These are phyloP conservation scores for Syrmaticus mikado DNA, from an alignment of 2,113 vertebrate genomes.

Conservation along the genomic window DNA sequence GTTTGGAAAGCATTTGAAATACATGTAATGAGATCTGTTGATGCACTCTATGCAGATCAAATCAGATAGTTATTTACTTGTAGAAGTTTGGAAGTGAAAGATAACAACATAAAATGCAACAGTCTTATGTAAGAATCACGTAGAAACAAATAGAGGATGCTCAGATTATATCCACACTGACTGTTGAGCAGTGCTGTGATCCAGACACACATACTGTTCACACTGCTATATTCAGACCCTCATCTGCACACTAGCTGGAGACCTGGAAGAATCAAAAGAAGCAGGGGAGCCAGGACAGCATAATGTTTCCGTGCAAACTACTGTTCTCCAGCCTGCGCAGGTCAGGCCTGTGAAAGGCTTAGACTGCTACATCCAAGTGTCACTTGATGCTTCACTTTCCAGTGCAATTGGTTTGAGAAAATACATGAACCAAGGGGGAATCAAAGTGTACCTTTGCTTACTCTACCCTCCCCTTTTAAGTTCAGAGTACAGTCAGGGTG, in stretches of 20 bases:
- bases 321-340: background rate
- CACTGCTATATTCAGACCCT: background rate
- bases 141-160: background rate
- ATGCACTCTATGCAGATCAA: background rate
- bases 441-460: background rate
- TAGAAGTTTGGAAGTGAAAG: background rate
- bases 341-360: background rate
- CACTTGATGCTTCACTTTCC: background rate
- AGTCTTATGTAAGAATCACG: background rate
- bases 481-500: background rate
- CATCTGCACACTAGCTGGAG: background rate
- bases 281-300: background rate
- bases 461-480: background rate
- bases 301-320: background rate
- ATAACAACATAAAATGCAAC: background rate
- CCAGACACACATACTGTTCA: background rate
- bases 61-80: background rate
- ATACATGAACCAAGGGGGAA: background rate
- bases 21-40: background rate
- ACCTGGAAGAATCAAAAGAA: background rate
- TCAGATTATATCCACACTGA: background rate
- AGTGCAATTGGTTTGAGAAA: background rate
- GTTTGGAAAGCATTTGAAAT: background rate
- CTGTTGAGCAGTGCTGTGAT: background rate
- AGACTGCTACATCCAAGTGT: background rate